A percentile compares a stretch with the other conserved stretches of the same genome.
phyloP scores from a whole-genome alignment of 2,113 vertebrate species.

The Epinephelus lanceolatus region DNA sequence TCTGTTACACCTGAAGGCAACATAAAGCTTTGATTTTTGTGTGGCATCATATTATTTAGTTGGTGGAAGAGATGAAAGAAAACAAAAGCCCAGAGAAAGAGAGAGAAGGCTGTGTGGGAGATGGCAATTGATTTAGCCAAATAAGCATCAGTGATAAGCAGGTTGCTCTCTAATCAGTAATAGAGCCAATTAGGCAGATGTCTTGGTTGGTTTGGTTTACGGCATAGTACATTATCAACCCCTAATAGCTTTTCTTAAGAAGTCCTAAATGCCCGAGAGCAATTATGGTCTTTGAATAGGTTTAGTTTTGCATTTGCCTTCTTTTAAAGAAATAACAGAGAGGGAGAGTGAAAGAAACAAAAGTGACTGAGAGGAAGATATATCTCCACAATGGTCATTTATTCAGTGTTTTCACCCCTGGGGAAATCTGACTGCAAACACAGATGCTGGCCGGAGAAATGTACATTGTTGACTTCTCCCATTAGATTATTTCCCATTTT shows the following conservation, averaged over 20 bases:
- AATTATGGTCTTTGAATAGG: constrained; percentile 5
- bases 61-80: neutral
- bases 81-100: constrained; percentile 2
- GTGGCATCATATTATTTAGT: neutral
- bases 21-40: constrained; percentile 32
- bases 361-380: neutral
- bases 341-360: neutral
- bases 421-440: constrained; percentile 22
- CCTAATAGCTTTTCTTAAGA: constrained; percentile 11
- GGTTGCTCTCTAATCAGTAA: constrained; percentile 30
- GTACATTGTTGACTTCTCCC: constrained; percentile 6
- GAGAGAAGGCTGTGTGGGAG: neutral
- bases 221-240: constrained; percentile 19
- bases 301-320: neutral
- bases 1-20: constrained; percentile 37
- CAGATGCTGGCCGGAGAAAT: constrained; percentile 17
- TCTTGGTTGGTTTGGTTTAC: neutral
- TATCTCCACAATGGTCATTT: neutral
- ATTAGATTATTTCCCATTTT: constrained; percentile 21
- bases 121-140: constrained; percentile 32
- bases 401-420: neutral
- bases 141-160: constrained; percentile 31
- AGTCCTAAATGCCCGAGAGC: neutral
- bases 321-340: neutral
- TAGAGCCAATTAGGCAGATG: constrained; percentile 36